These are phyloP conservation scores for Zaprionus camerounensis DNA, from an alignment of 1,140 invertebrate genomes.

Conservation along the genomic window DNA sequence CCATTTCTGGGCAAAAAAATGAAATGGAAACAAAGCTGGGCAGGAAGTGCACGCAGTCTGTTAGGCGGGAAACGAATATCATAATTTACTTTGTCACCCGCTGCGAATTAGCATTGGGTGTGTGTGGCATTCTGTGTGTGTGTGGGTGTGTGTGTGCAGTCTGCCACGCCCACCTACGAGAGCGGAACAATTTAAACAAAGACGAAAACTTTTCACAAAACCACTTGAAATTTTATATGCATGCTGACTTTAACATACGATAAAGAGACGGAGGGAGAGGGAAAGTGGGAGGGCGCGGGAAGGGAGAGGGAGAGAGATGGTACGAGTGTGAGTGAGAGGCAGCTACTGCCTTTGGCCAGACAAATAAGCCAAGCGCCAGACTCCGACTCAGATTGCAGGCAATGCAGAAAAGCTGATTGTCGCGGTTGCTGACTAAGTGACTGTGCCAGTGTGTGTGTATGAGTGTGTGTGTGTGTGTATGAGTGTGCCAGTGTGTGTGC, in stretches of 20 bases:
- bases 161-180: conserved; percentile 53
- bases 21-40: conserved; percentile 38
- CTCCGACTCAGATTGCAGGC: conserved; percentile 68
- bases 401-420: conserved; percentile 52
- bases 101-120: conserved; percentile 73
- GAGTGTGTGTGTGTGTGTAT: conserved; percentile 24
- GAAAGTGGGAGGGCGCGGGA: not conserved
- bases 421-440: conserved; percentile 20
- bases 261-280: conserved; percentile 44
- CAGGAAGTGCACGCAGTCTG: conserved; percentile 79
- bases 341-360: conserved; percentile 57
- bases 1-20: conserved; percentile 2
- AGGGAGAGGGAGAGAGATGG: not conserved
- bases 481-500: conserved; percentile 27
- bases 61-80: conserved; percentile 79
- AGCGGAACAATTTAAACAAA: conserved; percentile 77
- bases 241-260: conserved; percentile 75
- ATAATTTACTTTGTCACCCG: conserved; percentile 82
- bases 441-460: not conserved
- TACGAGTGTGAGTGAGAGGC: conserved; percentile 3
- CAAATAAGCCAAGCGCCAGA: conserved; percentile 74
- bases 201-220: conserved; percentile 70
- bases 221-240: conserved; percentile 70
- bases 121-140: conserved; percentile 31
- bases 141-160: conserved; percentile 40